Conservation (phyloP, 2,888 invertebrate species). For the Corythucha ciliata region DNA sequence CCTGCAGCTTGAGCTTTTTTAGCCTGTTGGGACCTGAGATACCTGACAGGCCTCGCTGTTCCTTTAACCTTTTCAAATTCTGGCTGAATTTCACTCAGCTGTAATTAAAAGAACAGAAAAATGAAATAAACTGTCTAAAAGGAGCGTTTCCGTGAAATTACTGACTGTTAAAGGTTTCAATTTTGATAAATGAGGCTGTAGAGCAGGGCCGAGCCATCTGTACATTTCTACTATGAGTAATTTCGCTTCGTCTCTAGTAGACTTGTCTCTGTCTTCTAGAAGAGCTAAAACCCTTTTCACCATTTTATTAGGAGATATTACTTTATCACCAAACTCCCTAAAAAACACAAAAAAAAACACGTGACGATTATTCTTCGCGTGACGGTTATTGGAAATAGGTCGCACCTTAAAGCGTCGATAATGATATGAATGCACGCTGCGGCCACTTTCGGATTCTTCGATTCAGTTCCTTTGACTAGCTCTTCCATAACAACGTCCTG, state of each 20-base stretch:
- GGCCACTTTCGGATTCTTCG: constrained; percentile 93
- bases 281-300: constrained; percentile 77
- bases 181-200: constrained; percentile 69
- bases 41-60: constrained; percentile 60
- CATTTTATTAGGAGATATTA: constrained; percentile 76
- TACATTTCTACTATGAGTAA: constrained; percentile 85
- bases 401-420: constrained; percentile 59
- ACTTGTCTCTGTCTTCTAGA: constrained; percentile 84
- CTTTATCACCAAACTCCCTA: constrained; percentile 85
- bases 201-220: constrained; percentile 75
- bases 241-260: constrained; percentile 85
- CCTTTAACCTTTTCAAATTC: constrained; percentile 68
- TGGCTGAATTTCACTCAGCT: constrained; percentile 74
- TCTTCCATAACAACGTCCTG: constrained; percentile 83
- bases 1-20: constrained; percentile 50
- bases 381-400: background rate
- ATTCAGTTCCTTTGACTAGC: constrained; percentile 83
- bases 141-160: background rate
- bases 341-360: constrained; percentile 20
- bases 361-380: background rate
- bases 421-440: constrained; percentile 69
- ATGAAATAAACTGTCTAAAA: background rate
- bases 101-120: constrained; percentile 19
- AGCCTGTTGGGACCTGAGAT: constrained; percentile 72
- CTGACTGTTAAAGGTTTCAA: constrained; percentile 74